These are phyloP conservation scores for Eilema sororculum DNA, from an alignment of 2,888 invertebrate genomes.

Conservation along the genomic window DNA sequence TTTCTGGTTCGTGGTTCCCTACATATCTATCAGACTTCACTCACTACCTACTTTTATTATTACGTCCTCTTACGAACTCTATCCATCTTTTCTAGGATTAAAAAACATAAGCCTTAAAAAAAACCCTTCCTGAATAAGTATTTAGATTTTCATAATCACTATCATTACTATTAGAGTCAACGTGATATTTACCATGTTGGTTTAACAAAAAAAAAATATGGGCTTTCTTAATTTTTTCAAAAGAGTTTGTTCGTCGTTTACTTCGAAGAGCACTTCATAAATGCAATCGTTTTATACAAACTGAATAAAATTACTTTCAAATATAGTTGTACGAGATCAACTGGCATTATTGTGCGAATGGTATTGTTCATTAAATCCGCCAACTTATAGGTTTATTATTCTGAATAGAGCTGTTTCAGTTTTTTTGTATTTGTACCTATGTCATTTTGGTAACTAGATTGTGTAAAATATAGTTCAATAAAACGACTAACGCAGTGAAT, in stretches of 20 bases:
- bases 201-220: too few species aligned
- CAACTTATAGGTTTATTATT: not conserved
- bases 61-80: not conserved
- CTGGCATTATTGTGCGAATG: slow-evolving; percentile 43
- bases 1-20: not conserved
- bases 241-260: slow-evolving; percentile 29
- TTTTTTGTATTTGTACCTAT: not conserved
- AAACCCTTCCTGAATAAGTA: too few species aligned
- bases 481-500: not conserved
- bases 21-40: not conserved
- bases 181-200: too few species aligned
- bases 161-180: too few species aligned
- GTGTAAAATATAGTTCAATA: not conserved
- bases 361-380: slow-evolving; percentile 25
- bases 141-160: too few species aligned
- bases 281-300: slow-evolving; percentile 42
- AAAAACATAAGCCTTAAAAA: too few species aligned
- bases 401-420: not conserved
- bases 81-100: not conserved
- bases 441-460: not conserved
- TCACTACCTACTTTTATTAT: not conserved
- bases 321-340: slow-evolving; percentile 27
- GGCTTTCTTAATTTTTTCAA: slow-evolving; percentile 20
- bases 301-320: slow-evolving; percentile 41
- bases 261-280: slow-evolving; percentile 43